These are phyloP conservation scores for Spilogale gracilis DNA, from an alignment of 2,113 vertebrate genomes.

Conservation along the genomic window DNA sequence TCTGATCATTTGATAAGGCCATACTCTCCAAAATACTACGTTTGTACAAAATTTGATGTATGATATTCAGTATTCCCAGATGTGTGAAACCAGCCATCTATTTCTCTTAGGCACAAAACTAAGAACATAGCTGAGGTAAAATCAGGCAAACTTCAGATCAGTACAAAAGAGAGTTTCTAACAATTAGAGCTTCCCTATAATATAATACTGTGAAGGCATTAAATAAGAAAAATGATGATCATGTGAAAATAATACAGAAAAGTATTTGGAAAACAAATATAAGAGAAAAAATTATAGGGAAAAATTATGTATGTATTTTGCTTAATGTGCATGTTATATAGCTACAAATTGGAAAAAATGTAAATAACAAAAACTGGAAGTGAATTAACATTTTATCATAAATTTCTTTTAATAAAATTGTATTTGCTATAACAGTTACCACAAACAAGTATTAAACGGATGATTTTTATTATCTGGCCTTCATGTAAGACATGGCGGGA, in stretches of 20 bases:
- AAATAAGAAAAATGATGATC: not conserved
- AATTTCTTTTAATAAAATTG: slow-evolving; percentile 15
- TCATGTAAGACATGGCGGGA: not conserved
- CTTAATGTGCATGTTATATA: not conserved
- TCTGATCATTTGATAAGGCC: not conserved
- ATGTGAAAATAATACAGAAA: not conserved
- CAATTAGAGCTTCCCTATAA: not conserved
- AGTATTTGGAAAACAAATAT: not conserved
- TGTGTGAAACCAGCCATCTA: not conserved
- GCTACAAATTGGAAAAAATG: not conserved
- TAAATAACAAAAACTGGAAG: not conserved
- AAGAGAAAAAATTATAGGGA: not conserved
- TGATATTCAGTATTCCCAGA: not conserved
- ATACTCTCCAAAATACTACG: not conserved
- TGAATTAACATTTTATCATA: not conserved
- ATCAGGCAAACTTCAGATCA: not conserved
- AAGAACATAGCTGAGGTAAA: not conserved
- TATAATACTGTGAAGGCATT: not conserved
- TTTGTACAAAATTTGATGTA: not conserved
- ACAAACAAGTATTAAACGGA: not conserved
- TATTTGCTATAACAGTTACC: not conserved
- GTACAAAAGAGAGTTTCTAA: not conserved
- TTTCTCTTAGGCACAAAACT: not conserved
- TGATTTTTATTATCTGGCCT: not conserved
- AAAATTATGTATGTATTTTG: not conserved